Evolutionary conservation across 2,113 vertebrate genomes (phyloP), one percentile per base, ranked within the genome.

Genomic region (Panthera uncia): DNA sequence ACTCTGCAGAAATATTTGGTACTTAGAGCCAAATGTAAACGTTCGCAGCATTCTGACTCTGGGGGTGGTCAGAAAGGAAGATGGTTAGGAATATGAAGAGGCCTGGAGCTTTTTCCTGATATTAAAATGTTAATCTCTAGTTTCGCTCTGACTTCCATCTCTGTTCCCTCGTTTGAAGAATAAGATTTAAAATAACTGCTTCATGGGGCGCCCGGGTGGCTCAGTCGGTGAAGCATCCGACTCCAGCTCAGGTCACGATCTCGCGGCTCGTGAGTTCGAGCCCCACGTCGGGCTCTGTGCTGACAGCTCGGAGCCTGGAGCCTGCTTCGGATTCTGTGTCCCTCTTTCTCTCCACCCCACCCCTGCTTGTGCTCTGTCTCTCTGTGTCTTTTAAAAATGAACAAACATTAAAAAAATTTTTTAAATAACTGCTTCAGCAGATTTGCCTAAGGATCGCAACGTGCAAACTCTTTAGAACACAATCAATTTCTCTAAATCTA

Each of bases 131-230:
- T 36, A 18, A 38, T 27, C 50, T 69, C 1, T 38, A 31, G 1
- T 80, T 80, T 1, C 29, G 6, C 52, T 87, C 73, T 85, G 19
- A 38, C 27, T 21, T 82, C 78, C 7, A 23, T 66, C 48, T 31
- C 61, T 3, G 36, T 55, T 78, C 85, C 86, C 61, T 96, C 71
- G 1, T 65, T 15, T 27, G 65, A 97, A 66, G 78, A 71, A 66
- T 23, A 55, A 15, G 31, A 78, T 85, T 91, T 74, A 80, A 91
- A 90, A 87, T n/a, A 50, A 81, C 50, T n/a, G 23, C 63, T 68
- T 50, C 3, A 19, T 45, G 81, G 55, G 19, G 55, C 19, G 7
- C 55, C 55, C 6, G 19, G 55, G 55, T 1, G 55, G 55, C 1
- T 21, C 55, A 8, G 55, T 57, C 45, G 0, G 55, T 8, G 19